Percentiles rank a stretch among this genome's conserved stretches.
These are phyloP conservation scores for Dysmachus trigonus DNA, from an alignment of 2,888 invertebrate genomes.

Conservation along the genomic window DNA sequence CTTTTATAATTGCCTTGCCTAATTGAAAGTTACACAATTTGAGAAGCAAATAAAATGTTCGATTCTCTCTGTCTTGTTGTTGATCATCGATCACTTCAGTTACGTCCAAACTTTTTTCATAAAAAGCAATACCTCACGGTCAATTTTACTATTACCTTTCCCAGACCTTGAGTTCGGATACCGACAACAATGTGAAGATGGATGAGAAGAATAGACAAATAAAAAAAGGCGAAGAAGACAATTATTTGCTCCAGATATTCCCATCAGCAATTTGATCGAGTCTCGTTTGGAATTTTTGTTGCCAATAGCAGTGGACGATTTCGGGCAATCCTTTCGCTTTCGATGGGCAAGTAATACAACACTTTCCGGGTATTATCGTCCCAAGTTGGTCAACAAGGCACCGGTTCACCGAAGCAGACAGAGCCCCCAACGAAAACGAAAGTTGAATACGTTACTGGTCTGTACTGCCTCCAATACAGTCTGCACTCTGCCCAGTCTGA, in stretches of 20 bases:
- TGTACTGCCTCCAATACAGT: not conserved
- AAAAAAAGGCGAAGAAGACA: not conserved
- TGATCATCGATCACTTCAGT: not conserved
- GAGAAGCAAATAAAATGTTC: not conserved
- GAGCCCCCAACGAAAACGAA: not conserved
- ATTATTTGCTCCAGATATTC: not conserved
- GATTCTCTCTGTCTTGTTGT: not conserved
- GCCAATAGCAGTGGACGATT: not conserved
- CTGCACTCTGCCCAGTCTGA: not conserved
- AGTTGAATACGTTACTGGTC: not conserved
- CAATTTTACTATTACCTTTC: slow-evolving; percentile 24
- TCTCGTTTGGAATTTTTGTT: not conserved
- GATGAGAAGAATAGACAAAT: not conserved
- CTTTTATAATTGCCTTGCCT: not conserved
- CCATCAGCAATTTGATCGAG: not conserved
- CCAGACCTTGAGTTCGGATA: not conserved
- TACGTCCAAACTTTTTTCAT: not conserved
- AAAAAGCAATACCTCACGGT: slow-evolving; percentile 14
- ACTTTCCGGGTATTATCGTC: slow-evolving; percentile 18
- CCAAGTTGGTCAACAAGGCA: slow-evolving; percentile 9
- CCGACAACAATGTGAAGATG: not conserved
- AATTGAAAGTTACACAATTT: not conserved
- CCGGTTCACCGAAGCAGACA: not conserved
- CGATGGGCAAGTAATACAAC: not conserved
- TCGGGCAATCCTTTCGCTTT: slow-evolving; percentile 5